Conservation (phyloP, 2,888 invertebrate genomes). For the Torymus auratus region DNA sequence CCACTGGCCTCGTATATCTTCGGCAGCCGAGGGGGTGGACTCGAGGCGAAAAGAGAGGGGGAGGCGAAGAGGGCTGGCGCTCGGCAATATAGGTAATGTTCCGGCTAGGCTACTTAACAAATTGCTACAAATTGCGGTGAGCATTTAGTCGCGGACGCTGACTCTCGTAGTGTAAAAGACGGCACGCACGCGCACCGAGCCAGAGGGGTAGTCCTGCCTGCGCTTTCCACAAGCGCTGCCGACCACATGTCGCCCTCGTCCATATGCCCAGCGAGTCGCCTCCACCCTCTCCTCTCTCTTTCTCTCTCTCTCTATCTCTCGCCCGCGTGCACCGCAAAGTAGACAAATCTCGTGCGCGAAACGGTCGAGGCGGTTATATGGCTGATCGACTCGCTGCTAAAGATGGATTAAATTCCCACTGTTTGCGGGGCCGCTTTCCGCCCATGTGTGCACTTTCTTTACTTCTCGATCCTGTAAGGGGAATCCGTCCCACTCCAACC, state of each 20-base stretch:
- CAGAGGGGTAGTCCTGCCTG: conserved; percentile 60
- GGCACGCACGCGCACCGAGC: not conserved
- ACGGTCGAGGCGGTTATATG: conserved; percentile 46
- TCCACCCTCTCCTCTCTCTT: not conserved
- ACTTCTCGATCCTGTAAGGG: not conserved
- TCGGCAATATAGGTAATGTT: conserved; percentile 75
- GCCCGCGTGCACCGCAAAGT: conserved; percentile 62
- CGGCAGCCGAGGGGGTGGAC: conserved; percentile 48
- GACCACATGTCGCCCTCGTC: conserved; percentile 75
- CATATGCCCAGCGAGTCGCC: conserved; percentile 72
- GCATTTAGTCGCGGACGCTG: conserved; percentile 70
- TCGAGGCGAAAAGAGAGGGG: conserved; percentile 10
- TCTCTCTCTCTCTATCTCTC: not conserved
- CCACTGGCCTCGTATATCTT: conserved; percentile 67
- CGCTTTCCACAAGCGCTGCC: conserved; percentile 61
- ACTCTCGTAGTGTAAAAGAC: conserved; percentile 59
- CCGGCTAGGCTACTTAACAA: conserved; percentile 75
- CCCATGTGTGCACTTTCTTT: conserved; percentile 24
- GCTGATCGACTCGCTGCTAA: conserved; percentile 56
- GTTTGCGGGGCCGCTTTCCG: conserved; percentile 3
- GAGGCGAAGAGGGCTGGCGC: conserved; percentile 60
- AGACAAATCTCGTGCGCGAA: conserved; percentile 62
- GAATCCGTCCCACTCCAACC: conserved; percentile 10
- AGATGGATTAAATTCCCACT: conserved; percentile 53
- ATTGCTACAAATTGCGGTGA: conserved; percentile 76